A percentile compares a stretch with the other conserved stretches of the same genome.
Evolutionary conservation across 2,113 vertebrate genomes (phyloP).

Genomic region (Anarhynchus alexandrinus): DNA sequence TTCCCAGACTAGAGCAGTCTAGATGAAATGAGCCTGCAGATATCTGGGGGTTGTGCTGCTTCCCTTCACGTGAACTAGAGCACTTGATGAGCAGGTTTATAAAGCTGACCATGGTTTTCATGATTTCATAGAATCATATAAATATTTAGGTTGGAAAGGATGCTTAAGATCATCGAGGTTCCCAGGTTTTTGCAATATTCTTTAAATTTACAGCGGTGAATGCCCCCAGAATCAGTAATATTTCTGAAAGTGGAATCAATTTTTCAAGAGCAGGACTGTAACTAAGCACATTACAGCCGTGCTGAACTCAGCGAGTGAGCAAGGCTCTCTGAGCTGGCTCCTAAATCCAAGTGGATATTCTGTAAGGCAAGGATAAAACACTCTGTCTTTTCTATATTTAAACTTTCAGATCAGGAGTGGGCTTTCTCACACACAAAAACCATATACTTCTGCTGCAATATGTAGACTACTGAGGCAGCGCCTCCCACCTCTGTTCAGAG

Average conservation of each 20-base stretch:
- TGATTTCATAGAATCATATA: neutral
- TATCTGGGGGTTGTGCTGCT: neutral
- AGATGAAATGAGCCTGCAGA: neutral
- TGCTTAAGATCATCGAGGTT: neutral
- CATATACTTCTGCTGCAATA: neutral
- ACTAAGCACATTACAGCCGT: constrained; percentile 42
- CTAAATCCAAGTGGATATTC: constrained; percentile 43
- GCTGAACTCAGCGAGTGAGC: constrained; percentile 44
- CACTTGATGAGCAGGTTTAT: neutral
- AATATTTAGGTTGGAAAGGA: constrained; percentile 4
- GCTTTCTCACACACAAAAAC: neutral
- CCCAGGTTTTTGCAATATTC: neutral
- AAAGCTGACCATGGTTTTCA: neutral
- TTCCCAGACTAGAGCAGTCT: neutral
- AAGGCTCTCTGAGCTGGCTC: constrained; percentile 11
- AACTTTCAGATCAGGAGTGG: neutral
- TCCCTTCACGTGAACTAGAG: neutral
- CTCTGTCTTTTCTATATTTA: constrained; percentile 1
- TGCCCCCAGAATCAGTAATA: constrained; percentile 1
- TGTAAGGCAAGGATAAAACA: constrained; percentile 24
- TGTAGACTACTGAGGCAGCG: neutral
- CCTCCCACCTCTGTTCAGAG: neutral
- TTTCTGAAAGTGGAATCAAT: constrained; percentile 42
- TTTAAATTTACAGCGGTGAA: neutral
- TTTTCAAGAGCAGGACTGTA: constrained; percentile 49